phyloP scores from a whole-genome alignment of 2,113 vertebrate genomes.

The Terrapene triunguis region DNA sequence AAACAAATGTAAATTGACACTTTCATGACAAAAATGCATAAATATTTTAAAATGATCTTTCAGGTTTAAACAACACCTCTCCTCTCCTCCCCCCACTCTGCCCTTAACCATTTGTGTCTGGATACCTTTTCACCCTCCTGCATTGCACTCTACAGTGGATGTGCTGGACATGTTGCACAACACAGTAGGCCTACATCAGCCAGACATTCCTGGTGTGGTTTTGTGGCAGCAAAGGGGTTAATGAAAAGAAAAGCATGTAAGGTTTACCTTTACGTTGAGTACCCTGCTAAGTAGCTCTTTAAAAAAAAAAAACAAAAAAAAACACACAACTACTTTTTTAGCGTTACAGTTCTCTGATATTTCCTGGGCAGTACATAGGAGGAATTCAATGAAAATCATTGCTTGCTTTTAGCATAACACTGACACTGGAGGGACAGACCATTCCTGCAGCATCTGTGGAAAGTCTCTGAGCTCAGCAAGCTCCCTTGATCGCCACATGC shows the following conservation, averaged over 20 bases:
- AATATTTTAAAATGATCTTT: not conserved
- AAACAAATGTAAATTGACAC: not conserved
- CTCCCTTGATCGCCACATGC: conserved; percentile 97
- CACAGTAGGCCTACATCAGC: not conserved
- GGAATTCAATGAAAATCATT: conserved; percentile 51
- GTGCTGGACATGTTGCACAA: not conserved
- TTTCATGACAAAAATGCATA: not conserved
- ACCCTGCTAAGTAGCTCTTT: not conserved
- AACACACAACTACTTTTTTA: not conserved
- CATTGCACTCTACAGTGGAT: not conserved
- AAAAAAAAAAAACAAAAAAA: not conserved
- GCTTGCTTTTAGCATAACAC: conserved; percentile 90
- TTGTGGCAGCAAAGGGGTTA: not conserved
- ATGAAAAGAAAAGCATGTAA: not conserved
- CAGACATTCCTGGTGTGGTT: not conserved
- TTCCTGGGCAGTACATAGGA: conserved; percentile 29
- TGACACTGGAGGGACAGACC: conserved; percentile 92
- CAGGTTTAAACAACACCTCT: not conserved
- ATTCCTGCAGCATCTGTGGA: conserved; percentile 98
- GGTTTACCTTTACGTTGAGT: not conserved
- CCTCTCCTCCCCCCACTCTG: not conserved
- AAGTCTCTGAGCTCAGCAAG: conserved; percentile 98
- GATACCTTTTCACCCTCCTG: not conserved
- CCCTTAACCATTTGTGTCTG: not conserved
- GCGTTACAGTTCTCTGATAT: conserved; percentile 28